A percentile compares a stretch with the other conserved stretches of the same genome.
phyloP scores from a whole-genome alignment of 2,888 invertebrate genomes.

The Brachypalpus laphriformis region DNA sequence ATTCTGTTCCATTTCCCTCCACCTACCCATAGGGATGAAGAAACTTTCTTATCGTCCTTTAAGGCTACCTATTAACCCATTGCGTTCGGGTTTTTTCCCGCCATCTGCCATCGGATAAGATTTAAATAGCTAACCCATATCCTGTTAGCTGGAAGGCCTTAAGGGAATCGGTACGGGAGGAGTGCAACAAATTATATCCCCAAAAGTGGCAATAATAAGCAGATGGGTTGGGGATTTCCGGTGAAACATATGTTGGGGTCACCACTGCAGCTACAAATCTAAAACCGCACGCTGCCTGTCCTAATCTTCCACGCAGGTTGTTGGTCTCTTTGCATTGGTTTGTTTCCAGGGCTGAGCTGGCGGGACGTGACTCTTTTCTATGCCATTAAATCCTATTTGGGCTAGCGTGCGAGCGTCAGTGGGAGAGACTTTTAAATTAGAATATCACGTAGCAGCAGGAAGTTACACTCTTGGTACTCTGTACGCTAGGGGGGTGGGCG shows the following conservation, averaged over 20 bases:
- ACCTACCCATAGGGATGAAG: neutral
- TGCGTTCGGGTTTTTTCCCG: conserved; percentile 10
- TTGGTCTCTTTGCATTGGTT: conserved; percentile 27
- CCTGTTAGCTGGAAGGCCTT: neutral
- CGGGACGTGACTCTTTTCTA: conserved; percentile 56
- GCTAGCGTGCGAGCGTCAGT: conserved; percentile 44
- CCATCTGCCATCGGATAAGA: conserved; percentile 23
- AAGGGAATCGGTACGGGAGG: neutral
- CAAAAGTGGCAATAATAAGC: conserved; percentile 60
- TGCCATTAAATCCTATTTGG: conserved; percentile 50
- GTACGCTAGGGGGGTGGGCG: neutral
- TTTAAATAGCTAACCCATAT: conserved; percentile 22
- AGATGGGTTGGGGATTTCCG: conserved; percentile 18
- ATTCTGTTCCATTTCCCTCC: conserved; percentile 24
- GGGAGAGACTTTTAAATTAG: conserved; percentile 58
- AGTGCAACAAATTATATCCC: conserved; percentile 58
- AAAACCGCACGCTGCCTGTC: conserved; percentile 40
- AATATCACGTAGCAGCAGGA: conserved; percentile 70
- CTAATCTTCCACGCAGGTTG: conserved; percentile 59
- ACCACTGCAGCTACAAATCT: conserved; percentile 50
- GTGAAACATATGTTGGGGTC: conserved; percentile 44
- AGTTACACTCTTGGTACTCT: conserved; percentile 41
- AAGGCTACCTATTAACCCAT: conserved; percentile 26
- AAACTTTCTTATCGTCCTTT: conserved; percentile 39
- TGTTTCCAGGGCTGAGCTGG: conserved; percentile 16